Percentiles rank a stretch among this genome's conserved stretches.
Evolutionary conservation across 2,888 invertebrate genomes (phyloP).

Genomic region (Melangyna quadrimaculata): DNA sequence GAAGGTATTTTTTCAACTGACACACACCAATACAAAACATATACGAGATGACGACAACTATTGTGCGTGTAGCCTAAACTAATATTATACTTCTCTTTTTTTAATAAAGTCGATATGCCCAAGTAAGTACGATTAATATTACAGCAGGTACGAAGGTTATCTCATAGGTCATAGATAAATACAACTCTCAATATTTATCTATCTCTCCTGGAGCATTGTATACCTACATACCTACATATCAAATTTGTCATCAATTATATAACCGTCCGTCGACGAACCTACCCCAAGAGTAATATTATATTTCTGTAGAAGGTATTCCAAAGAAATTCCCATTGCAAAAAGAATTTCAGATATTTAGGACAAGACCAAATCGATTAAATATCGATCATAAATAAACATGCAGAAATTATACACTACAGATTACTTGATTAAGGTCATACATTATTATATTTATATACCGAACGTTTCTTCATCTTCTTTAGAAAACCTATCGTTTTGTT

Average conservation of each 20-base stretch:
- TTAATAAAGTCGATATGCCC: conserved; percentile 22
- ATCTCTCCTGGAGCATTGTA: neutral
- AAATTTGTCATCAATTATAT: neutral
- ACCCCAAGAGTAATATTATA: neutral
- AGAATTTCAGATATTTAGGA: conserved; percentile 56
- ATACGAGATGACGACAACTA: neutral
- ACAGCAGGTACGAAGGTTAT: neutral
- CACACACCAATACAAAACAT: neutral
- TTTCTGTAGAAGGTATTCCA: conserved; percentile 5
- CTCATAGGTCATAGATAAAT: too few relatives aligned
- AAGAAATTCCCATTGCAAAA: conserved; percentile 51
- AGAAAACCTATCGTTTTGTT: too few relatives aligned
- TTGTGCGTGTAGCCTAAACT: neutral
- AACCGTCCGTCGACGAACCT: neutral
- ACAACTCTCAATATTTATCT: neutral
- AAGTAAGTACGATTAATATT: conserved; percentile 42
- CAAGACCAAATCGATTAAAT: conserved; percentile 65
- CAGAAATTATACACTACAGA: neutral
- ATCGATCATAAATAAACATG: conserved; percentile 43
- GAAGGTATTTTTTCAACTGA: neutral
- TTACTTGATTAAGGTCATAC: neutral
- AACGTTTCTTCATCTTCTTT: too few relatives aligned
- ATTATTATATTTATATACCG: neutral
- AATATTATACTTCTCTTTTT: neutral
- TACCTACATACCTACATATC: too few relatives aligned